phyloP scores from a whole-genome alignment of 92 coral and sea anemone species.

The Virgularia gustaviana region DNA sequence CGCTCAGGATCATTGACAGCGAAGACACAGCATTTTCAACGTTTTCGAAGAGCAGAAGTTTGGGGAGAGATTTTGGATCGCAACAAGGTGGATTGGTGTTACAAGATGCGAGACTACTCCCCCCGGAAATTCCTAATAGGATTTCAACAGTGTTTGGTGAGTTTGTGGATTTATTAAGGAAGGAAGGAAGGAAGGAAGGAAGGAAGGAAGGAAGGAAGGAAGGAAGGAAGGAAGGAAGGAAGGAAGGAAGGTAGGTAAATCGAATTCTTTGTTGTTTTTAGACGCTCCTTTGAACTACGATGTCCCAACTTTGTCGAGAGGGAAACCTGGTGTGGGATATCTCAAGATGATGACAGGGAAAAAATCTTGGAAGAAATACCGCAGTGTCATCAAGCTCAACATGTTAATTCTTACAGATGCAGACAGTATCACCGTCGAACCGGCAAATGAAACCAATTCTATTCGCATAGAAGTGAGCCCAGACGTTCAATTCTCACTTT shows the following conservation, averaged over 20 bases:
- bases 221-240: no score
- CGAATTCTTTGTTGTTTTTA: not conserved
- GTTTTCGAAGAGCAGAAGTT: constrained; percentile 7
- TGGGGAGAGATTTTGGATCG: not conserved
- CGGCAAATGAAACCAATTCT: not conserved
- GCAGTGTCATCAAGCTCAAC: constrained; percentile 2
- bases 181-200: no score
- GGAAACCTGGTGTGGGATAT: constrained; percentile 6
- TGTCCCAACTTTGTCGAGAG: constrained; percentile 13
- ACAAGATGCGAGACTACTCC: not conserved
- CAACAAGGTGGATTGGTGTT: not conserved
- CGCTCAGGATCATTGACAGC: not conserved
- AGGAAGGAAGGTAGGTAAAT: no score
- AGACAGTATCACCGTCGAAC: not conserved
- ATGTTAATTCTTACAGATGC: not conserved
- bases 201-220: no score
- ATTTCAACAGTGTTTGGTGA: constrained; percentile 17
- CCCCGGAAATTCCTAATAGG: constrained; percentile 9
- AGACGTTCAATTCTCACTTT: constrained; percentile 9
- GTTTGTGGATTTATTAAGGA: not conserved
- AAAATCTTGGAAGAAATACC: constrained; percentile 17
- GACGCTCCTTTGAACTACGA: constrained; percentile 26
- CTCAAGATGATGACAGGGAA: constrained; percentile 21
- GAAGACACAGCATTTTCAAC: constrained; percentile 10
- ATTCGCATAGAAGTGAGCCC: constrained; percentile 20